phyloP scores from a whole-genome alignment of 2,797 vertebrate genomes.

The Mionectes olivaceus region DNA sequence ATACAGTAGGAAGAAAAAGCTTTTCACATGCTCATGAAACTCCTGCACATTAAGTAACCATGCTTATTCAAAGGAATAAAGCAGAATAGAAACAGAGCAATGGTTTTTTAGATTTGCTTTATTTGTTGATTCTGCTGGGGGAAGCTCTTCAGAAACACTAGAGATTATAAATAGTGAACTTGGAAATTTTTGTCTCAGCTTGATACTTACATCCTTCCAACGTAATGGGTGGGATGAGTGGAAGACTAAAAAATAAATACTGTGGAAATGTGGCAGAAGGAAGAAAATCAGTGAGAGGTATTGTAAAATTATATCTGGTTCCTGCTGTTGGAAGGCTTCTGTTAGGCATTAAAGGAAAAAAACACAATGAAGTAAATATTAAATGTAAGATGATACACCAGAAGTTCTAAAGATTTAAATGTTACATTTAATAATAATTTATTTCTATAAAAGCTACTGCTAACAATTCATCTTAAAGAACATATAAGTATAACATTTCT shows the following conservation, averaged over 20 bases:
- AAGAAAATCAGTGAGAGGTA: background rate
- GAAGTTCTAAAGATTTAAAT: background rate
- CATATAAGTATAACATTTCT: background rate
- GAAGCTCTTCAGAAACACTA: background rate
- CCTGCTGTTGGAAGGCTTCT: background rate
- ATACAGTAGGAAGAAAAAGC: background rate
- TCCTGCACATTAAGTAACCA: background rate
- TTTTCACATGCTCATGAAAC: background rate
- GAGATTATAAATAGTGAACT: background rate
- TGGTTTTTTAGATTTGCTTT: background rate
- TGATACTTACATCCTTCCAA: background rate
- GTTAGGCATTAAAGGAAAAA: background rate
- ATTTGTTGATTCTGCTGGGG: background rate
- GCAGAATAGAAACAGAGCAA: background rate
- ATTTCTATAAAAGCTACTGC: background rate
- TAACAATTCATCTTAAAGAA: background rate
- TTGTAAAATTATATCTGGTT: background rate
- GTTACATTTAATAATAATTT: background rate
- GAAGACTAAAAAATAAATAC: background rate
- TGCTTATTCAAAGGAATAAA: background rate
- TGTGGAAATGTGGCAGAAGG: background rate
- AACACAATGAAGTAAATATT: background rate
- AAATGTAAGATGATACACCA: background rate
- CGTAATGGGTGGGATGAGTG: background rate
- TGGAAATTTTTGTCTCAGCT: background rate